These are phyloP conservation scores for Drosophila rhopaloa DNA, from an alignment of 1,140 invertebrate species.

Conservation along the genomic window DNA sequence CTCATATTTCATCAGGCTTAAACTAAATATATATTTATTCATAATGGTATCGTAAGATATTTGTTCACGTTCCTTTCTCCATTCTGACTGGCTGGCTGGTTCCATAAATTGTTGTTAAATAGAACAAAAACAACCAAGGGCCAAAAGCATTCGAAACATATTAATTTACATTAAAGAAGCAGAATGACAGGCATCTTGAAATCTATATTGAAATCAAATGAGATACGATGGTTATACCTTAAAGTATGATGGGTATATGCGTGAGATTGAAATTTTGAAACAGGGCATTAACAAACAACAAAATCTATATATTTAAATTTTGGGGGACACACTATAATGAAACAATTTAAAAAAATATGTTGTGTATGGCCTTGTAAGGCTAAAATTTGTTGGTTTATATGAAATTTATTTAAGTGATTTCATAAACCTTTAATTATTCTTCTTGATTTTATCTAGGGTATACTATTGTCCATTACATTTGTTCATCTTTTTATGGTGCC, in stretches of 20 bases:
- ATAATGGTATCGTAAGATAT: neutral
- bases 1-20: conserved; percentile 10
- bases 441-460: neutral
- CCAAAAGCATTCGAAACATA: conserved; percentile 34
- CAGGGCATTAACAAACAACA: too few relatives aligned
- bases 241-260: neutral
- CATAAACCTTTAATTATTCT: too few relatives aligned
- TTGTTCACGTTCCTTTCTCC: conserved; percentile 26
- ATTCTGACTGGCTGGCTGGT: conserved; percentile 8
- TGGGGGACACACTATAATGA: too few relatives aligned
- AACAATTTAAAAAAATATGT: too few relatives aligned
- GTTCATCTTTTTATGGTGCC: neutral
- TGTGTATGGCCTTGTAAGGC: too few relatives aligned
- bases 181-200: conserved; percentile 1
- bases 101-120: conserved; percentile 35
- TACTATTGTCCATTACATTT: neutral
- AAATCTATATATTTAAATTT: too few relatives aligned
- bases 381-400: too few relatives aligned
- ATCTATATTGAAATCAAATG: conserved; percentile 11
- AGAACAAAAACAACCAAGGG: conserved; percentile 18
- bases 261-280: too few relatives aligned
- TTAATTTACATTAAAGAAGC: conserved; percentile 30
- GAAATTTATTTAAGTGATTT: too few relatives aligned
- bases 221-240: conserved; percentile 3
- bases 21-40: neutral